Conservation (phyloP, 2,113 vertebrate genomes). For the Colistium nudipinnis region DNA sequence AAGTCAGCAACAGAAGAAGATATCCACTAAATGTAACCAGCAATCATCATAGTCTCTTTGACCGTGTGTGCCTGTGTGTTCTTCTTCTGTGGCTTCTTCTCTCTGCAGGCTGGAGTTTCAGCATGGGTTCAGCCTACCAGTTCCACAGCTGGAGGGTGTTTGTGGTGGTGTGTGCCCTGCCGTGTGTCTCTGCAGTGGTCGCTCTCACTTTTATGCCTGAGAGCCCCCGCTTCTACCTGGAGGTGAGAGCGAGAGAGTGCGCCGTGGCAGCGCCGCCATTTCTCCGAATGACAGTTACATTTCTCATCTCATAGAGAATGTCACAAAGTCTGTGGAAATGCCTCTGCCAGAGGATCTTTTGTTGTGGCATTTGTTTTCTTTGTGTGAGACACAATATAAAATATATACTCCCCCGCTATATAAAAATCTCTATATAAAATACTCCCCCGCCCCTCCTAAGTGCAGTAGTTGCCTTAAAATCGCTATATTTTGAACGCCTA, state of each 20-base stretch:
- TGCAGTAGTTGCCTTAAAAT: too few species aligned
- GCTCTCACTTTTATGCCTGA: conserved; percentile 98
- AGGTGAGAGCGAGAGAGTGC: conserved; percentile 62
- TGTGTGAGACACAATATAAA: too few species aligned
- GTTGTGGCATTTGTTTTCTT: too few species aligned
- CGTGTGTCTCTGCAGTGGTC: conserved; percentile 93
- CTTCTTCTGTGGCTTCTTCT: conserved; percentile 3
- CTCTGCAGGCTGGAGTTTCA: conserved; percentile 95
- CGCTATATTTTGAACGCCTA: too few species aligned
- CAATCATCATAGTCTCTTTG: background rate
- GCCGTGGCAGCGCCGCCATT: background rate
- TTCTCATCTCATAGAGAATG: too few species aligned
- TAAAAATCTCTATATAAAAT: too few species aligned
- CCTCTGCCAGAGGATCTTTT: too few species aligned
- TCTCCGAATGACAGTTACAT: conserved; percentile 4
- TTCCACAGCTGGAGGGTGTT: conserved; percentile 99
- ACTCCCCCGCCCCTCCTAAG: too few species aligned
- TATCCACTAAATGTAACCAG: background rate
- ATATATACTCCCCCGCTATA: too few species aligned
- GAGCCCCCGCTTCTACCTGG: conserved; percentile 92
- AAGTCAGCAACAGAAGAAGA: background rate
- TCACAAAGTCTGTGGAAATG: too few species aligned
- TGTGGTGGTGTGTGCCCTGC: conserved; percentile 95
- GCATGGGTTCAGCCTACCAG: conserved; percentile 99
- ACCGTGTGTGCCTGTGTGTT: background rate